A percentile compares a stretch with the other conserved stretches of the same genome.
These are phyloP conservation scores for Ptychadena robeensis DNA, from an alignment of 2,797 vertebrate genomes.

Conservation along the genomic window DNA sequence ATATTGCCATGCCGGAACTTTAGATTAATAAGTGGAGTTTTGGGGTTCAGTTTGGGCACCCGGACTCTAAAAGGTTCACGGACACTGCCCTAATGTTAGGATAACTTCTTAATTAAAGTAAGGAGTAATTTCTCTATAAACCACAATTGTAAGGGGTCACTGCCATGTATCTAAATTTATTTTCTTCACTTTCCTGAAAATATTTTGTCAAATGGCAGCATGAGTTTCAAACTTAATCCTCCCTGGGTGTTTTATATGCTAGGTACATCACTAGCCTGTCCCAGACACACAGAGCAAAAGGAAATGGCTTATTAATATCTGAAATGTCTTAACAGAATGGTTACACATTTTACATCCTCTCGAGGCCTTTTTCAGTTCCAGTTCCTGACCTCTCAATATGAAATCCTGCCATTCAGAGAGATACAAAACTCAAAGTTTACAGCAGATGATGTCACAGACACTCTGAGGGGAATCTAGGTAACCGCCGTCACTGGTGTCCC, in stretches of 20 bases:
- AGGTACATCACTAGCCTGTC: not conserved
- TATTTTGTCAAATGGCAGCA: too few species aligned
- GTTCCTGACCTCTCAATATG: conserved; percentile 11
- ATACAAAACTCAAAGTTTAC: conserved; percentile 27
- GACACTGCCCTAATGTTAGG: too few species aligned
- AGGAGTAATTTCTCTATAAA: too few species aligned
- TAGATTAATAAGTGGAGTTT: too few species aligned
- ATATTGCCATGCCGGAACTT: too few species aligned
- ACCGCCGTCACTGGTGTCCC: not conserved
- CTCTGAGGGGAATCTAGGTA: conserved; percentile 51
- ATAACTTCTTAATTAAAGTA: too few species aligned
- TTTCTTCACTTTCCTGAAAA: too few species aligned
- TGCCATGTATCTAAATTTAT: too few species aligned
- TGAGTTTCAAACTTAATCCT: not conserved
- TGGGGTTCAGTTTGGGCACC: too few species aligned
- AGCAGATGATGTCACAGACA: conserved; percentile 50
- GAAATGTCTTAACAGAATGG: conserved; percentile 2
- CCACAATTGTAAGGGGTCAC: too few species aligned
- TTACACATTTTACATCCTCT: conserved; percentile 30
- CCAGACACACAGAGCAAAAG: not conserved
- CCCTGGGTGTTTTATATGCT: not conserved
- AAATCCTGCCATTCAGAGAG: conserved; percentile 49
- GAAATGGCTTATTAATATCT: not conserved
- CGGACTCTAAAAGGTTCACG: too few species aligned
- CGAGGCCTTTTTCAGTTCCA: conserved; percentile 6